Evolutionary conservation across 2,888 invertebrate species (phyloP).

Genomic region (Aradus depressus): DNA sequence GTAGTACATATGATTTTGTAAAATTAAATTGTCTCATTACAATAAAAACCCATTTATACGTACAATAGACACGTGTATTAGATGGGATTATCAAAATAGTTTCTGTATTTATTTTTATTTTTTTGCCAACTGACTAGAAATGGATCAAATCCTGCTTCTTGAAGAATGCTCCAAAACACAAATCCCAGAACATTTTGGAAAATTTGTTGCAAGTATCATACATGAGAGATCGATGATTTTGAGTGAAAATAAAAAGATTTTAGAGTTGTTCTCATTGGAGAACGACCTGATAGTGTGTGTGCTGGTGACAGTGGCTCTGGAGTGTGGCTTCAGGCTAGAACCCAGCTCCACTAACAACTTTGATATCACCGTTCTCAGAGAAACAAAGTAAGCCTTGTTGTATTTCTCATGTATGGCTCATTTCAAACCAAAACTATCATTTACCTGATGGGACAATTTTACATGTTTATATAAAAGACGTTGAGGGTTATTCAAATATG

Average conservation of each 20-base stretch:
- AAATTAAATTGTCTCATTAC: no score
- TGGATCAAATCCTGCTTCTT: constrained; percentile 1
- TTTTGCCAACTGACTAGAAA: no score
- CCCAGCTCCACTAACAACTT: not conserved
- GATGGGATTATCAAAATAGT: no score
- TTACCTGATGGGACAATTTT: no score
- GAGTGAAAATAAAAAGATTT: constrained; percentile 7
- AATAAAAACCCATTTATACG: no score
- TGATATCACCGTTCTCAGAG: constrained; percentile 1
- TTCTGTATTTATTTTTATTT: no score
- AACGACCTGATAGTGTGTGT: constrained; percentile 4
- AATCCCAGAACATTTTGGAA: constrained; percentile 1
- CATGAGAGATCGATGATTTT: not conserved
- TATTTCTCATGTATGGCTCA: no score
- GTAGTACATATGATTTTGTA: no score
- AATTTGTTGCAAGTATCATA: constrained; percentile 3
- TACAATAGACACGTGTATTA: no score
- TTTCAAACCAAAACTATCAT: no score
- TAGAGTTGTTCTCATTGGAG: constrained; percentile 12
- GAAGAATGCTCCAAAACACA: constrained; percentile 6
- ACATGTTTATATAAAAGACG: no score
- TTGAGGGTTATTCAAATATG: no score
- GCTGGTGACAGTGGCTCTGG: constrained; percentile 7
- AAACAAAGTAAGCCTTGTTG: not conserved
- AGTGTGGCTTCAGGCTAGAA: constrained; percentile 9